Conservation (phyloP, 2,888 invertebrate genomes). For the Peribatodes rhomboidaria region DNA sequence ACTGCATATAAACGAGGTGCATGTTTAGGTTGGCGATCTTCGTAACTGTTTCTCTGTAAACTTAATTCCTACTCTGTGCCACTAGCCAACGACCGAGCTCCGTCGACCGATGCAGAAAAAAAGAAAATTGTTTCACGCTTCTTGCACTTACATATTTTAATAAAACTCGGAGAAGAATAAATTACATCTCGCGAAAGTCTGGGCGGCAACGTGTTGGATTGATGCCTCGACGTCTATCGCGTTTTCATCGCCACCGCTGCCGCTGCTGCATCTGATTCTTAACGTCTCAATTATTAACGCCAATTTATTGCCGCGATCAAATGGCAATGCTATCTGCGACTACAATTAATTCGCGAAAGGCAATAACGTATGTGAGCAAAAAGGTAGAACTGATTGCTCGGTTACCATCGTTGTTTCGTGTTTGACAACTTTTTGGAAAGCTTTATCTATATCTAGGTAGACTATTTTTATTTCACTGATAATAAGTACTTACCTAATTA, state of each 20-base stretch:
- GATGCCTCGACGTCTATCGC: conserved; percentile 71
- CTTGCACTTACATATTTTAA: conserved; percentile 82
- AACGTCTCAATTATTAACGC: conserved; percentile 68
- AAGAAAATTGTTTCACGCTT: conserved; percentile 85
- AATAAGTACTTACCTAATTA: no score
- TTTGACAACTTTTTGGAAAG: background rate
- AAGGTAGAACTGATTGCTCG: conserved; percentile 9
- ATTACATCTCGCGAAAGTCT: conserved; percentile 82
- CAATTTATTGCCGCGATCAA: conserved; percentile 60
- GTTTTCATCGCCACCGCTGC: conserved; percentile 76
- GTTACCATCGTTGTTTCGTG: background rate
- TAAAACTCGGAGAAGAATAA: conserved; percentile 79
- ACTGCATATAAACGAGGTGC: background rate
- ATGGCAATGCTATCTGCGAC: conserved; percentile 49
- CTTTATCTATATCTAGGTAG: no score
- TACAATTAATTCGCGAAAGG: conserved; percentile 20
- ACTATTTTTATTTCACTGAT: no score
- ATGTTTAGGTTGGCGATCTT: no score
- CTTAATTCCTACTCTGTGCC: background rate
- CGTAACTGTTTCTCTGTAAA: background rate
- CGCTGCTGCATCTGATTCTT: conserved; percentile 57
- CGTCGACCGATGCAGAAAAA: conserved; percentile 69
- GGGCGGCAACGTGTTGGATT: conserved; percentile 65
- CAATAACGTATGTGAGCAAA: conserved; percentile 12
- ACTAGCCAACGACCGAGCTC: conserved; percentile 55